A percentile compares a stretch with the other conserved stretches of the same genome.
Evolutionary conservation across 2,888 invertebrate species (phyloP).

Genomic region (Conus canariensis): DNA sequence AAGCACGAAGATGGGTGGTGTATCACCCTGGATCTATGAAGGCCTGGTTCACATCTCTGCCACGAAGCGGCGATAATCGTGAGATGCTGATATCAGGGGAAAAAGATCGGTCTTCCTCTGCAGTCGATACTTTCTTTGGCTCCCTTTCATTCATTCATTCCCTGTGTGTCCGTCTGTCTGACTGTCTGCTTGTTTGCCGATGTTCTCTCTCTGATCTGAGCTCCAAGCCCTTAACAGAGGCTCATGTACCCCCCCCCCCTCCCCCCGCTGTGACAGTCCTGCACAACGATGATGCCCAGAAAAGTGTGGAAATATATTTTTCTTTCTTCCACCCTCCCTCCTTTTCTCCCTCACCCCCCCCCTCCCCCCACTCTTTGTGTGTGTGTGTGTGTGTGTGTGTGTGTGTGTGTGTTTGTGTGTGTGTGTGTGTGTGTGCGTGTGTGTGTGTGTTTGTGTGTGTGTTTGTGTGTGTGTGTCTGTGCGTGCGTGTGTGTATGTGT

Average conservation of each 20-base stretch:
- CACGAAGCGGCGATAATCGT: no score
- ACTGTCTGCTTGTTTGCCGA: background rate
- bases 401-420: slow-evolving; percentile 7
- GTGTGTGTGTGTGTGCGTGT: slow-evolving; percentile 11
- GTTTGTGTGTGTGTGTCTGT: background rate
- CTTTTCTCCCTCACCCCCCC: no score
- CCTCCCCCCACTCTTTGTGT: background rate
- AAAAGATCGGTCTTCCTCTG: no score
- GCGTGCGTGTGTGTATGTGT: background rate
- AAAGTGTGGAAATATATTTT: background rate
- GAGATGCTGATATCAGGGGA: no score
- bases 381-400: slow-evolving; percentile 18
- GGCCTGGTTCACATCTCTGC: no score
- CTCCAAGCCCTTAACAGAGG: no score
- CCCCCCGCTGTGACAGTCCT: no score
- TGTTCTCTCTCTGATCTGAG: background rate
- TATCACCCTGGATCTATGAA: no score
- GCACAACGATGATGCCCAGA: no score
- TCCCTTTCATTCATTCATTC: background rate
- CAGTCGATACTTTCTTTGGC: background rate
- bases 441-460: background rate
- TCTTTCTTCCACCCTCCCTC: background rate
- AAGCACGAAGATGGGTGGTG: no score
- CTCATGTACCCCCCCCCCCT: no score
- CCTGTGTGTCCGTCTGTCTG: background rate